These are phyloP conservation scores for Oeneis ivallda DNA, from an alignment of 2,888 invertebrate species.

Conservation along the genomic window DNA sequence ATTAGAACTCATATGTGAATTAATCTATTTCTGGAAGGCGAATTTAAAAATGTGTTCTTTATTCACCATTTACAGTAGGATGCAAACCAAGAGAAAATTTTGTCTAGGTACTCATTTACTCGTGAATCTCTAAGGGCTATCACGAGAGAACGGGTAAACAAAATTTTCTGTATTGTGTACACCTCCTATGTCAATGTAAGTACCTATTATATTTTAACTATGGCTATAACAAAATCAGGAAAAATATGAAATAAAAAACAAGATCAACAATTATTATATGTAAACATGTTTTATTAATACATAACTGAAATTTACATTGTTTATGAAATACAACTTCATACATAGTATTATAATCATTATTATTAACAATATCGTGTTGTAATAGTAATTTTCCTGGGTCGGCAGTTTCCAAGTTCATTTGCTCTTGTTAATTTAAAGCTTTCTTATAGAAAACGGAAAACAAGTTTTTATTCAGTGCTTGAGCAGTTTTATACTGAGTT, in stretches of 20 bases:
- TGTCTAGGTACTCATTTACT: no score
- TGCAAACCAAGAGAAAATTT: no score
- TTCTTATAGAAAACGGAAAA: slow-evolving; percentile 7
- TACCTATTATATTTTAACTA: no score
- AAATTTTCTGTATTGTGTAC: no score
- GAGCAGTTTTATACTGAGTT: no score
- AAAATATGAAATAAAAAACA: slow-evolving; percentile 24
- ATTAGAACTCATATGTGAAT: slow-evolving; percentile 4
- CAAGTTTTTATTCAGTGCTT: neutral
- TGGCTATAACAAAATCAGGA: no score
- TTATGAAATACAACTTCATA: slow-evolving; percentile 71
- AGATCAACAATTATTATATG: slow-evolving; percentile 51
- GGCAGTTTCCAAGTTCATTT: neutral
- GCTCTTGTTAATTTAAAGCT: neutral
- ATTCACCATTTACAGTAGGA: no score
- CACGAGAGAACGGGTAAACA: no score
- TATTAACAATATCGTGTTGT: slow-evolving; percentile 49
- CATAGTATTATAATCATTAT: slow-evolving; percentile 54
- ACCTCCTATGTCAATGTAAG: no score
- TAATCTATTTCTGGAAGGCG: neutral
- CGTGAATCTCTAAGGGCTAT: no score
- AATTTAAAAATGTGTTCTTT: neutral
- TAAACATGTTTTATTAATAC: slow-evolving; percentile 76
- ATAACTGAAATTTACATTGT: slow-evolving; percentile 78
- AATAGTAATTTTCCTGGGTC: neutral